Base-by-base conservation (phyloP, 30 jellyfish, hydroid and myxozoan species). In the Hydractinia echinata region DNA sequence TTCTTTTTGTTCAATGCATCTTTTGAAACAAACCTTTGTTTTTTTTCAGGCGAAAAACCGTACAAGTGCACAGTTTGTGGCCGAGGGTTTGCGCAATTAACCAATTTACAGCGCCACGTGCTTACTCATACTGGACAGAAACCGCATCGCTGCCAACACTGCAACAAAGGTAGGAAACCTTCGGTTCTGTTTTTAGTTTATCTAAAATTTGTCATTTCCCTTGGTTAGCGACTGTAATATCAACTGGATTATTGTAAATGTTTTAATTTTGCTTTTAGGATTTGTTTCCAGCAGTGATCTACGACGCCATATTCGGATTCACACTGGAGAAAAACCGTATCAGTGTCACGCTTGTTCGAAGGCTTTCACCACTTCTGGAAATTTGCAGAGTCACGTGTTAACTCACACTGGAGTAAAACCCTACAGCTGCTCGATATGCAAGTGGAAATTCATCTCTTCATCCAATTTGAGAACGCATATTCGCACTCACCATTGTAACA, bases 401-500 rank as follows among this genome's bases (percentile, higher is more conserved):
- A 92, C 98, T 8, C 98, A 92, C 58, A 92, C 98, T 11, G 98
- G 98, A 3, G 98, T 86, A 77, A 92, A 92, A 77, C 98, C 98
- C 16, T 92, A 92, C 88, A 91, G 84, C 20, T 92, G 98, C 69
- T 83, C 95, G 66, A 85, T 84, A 13, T 92, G 98, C 84, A 92
- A 80, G 66, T 92, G 98, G 98, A 92, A 92, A 81, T 92, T 92
- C 55, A 92, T 92, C 11, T 86, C 96, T 4, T 85, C 96, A 7
- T 82, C 95, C 58, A 92, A 92, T 67, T 77, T 92, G 64, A 77
- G 98, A 60, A 92, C 98, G 30, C 98, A 92, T 76, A 70, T 92
- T 15, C 81, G 98, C 19, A 92, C 98, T 3, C 98, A 92, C 77
- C 97, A 89, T 67, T 84, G 77, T 67, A 61, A 87, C 61, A 89